Percentiles rank a stretch among this genome's conserved stretches.
phyloP scores from a whole-genome alignment of 2,797 vertebrate genomes.

The Paedocypris micromegethes region DNA sequence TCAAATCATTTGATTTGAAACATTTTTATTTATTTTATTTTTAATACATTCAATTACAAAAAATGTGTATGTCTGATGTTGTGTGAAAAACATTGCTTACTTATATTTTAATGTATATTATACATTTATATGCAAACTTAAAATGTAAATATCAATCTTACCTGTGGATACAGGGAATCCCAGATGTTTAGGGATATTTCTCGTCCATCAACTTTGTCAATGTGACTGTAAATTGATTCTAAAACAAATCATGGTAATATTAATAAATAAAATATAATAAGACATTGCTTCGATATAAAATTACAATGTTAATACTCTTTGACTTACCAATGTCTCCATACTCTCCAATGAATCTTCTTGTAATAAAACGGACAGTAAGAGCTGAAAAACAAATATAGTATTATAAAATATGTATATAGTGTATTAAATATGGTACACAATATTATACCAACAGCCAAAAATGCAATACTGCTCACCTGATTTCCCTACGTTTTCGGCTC shows the following conservation, averaged over 20 bases:
- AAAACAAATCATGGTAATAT: conserved; percentile 16
- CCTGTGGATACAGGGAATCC: conserved; percentile 62
- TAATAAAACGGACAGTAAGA: conserved; percentile 63
- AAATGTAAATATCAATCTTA: conserved; percentile 25
- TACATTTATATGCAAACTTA: neutral
- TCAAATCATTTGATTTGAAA: too few species aligned
- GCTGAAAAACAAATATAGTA: conserved; percentile 43
- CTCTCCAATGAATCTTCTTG: conserved; percentile 64
- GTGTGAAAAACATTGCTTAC: too few species aligned
- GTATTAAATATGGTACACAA: neutral
- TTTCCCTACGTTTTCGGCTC: conserved; percentile 64
- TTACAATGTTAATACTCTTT: neutral
- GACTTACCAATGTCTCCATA: conserved; percentile 64
- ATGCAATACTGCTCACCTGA: conserved; percentile 55
- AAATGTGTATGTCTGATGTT: too few species aligned
- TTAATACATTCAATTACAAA: too few species aligned
- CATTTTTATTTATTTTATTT: too few species aligned
- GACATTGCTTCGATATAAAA: neutral
- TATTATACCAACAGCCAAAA: too few species aligned
- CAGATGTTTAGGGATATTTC: conserved; percentile 64
- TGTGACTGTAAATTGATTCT: conserved; percentile 65
- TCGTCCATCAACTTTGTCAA: conserved; percentile 57
- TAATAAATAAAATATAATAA: neutral
- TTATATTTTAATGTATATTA: too few species aligned
- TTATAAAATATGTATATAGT: neutral